Evolutionary conservation across 2,113 vertebrate species (phyloP).

Genomic region (Macquaria australasica): DNA sequence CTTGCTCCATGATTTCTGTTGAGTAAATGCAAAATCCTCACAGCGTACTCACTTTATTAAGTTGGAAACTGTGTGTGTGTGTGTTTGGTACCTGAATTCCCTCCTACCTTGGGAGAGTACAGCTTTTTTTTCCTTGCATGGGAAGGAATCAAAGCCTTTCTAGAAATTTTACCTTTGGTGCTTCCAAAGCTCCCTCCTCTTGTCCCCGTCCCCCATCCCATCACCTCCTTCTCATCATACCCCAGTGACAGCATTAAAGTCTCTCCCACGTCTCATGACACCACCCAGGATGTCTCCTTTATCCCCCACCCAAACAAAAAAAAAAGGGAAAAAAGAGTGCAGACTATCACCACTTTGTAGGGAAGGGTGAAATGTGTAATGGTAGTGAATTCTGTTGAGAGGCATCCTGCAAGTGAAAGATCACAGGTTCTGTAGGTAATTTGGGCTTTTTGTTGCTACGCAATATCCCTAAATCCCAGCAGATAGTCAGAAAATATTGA

Average conservation of each 20-base stretch:
- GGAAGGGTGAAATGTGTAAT: background rate
- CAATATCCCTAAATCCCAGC: background rate
- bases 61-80: background rate
- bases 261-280: constrained; percentile 3
- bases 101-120: background rate
- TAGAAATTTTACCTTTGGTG: constrained; percentile 9
- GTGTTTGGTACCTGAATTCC: background rate
- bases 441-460: background rate
- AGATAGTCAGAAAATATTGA: background rate
- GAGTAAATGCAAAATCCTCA: background rate
- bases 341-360: background rate
- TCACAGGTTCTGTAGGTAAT: background rate
- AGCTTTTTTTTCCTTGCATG: background rate
- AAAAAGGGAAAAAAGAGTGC: background rate
- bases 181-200: background rate
- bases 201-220: background rate
- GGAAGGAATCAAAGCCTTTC: constrained; percentile 24
- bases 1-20: background rate
- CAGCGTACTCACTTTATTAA: background rate
- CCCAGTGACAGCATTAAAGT: constrained; percentile 9
- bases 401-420: background rate
- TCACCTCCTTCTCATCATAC: background rate
- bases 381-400: background rate
- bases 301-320: background rate
- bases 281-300: background rate